Conservation (phyloP, 2,797 vertebrate genomes). For the Pipistrellus pipistrellus region DNA sequence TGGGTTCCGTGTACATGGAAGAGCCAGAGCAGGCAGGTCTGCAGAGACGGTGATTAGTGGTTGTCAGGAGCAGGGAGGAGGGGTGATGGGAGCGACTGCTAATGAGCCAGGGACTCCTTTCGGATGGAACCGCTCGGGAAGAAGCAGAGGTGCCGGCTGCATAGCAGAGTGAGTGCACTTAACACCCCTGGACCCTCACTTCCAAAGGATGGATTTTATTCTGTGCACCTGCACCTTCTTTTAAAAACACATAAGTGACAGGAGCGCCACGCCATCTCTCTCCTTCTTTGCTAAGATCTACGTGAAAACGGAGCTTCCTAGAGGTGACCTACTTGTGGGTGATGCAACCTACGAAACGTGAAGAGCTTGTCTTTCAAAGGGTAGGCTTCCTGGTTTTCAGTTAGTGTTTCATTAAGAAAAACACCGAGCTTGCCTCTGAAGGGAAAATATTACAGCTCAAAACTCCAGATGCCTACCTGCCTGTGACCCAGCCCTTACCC, state of each 20-base stretch:
- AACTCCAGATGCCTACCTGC: background rate
- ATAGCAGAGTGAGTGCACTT: background rate
- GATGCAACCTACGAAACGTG: background rate
- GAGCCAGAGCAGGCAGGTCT: background rate
- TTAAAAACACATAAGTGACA: slow-evolving; percentile 7
- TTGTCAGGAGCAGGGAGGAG: background rate
- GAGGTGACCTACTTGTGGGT: background rate
- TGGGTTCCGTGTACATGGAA: background rate
- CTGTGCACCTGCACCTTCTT: background rate
- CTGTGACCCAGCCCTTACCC: slow-evolving; percentile 29
- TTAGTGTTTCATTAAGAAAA: slow-evolving; percentile 60
- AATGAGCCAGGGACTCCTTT: background rate
- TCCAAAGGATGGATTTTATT: slow-evolving; percentile 5
- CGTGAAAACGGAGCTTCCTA: background rate
- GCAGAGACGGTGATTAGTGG: background rate
- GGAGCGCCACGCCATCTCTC: background rate
- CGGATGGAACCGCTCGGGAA: background rate
- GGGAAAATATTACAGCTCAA: background rate
- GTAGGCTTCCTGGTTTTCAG: background rate
- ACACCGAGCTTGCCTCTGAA: background rate
- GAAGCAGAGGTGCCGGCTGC: background rate
- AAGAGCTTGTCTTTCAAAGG: slow-evolving; percentile 40
- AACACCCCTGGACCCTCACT: background rate
- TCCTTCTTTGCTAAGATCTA: slow-evolving; percentile 32
- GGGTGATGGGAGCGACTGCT: background rate